Conservation (phyloP, 2,888 invertebrate species). For the Microctonus hyperodae region DNA sequence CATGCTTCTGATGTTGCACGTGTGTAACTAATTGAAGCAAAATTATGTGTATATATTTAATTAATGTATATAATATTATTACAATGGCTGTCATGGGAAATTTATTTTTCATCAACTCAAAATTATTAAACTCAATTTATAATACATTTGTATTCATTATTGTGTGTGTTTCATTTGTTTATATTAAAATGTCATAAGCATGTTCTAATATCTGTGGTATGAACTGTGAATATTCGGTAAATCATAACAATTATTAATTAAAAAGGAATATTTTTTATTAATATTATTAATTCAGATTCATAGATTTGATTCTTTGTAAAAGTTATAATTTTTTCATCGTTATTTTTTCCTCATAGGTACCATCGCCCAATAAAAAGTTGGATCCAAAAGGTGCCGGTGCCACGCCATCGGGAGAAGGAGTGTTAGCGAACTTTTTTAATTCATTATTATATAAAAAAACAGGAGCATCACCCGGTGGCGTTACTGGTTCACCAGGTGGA, state of each 20-base stretch:
- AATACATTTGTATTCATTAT: background rate
- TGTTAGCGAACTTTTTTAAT: constrained; percentile 97
- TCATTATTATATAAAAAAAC: constrained; percentile 95
- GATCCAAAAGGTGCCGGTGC: constrained; percentile 67
- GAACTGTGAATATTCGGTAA: constrained; percentile 38
- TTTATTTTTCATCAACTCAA: background rate
- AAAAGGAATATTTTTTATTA: too few species aligned
- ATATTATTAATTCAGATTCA: too few species aligned
- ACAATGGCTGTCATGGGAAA: background rate
- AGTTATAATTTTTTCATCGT: constrained; percentile 34
- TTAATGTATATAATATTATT: background rate
- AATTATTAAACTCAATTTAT: background rate
- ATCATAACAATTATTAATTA: constrained; percentile 6
- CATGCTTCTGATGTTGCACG: constrained; percentile 53
- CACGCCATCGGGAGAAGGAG: constrained; percentile 88
- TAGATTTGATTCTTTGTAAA: background rate
- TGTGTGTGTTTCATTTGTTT: background rate
- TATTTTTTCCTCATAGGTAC: constrained; percentile 47
- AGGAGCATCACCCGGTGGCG: constrained; percentile 70
- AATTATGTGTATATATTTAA: constrained; percentile 19
- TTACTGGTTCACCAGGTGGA: constrained; percentile 66
- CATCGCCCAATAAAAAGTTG: constrained; percentile 74
- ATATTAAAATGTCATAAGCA: constrained; percentile 48
- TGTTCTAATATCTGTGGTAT: constrained; percentile 59
- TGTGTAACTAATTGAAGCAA: constrained; percentile 39